Base-by-base conservation (phyloP, 1,140 invertebrate genomes). In the Apolygus lucorum region DNA sequence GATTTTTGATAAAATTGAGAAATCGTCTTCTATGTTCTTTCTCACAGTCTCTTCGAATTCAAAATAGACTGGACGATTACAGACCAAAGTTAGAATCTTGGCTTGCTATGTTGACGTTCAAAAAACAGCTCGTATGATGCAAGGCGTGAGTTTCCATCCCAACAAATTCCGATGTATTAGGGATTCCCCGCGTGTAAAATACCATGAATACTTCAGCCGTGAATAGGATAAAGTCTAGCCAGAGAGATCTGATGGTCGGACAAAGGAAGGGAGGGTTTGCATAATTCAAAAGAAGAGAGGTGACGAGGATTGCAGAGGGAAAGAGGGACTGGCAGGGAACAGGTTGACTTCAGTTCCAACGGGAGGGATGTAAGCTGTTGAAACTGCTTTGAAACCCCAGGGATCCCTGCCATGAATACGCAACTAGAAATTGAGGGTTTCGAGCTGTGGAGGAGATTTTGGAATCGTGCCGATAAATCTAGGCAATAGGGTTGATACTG, bases 241-340 rank as follows among this genome's bases (percentile, higher is more conserved):
- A 13, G 54, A 4, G 54, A 59, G 54, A 59, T 59, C 22, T 24
- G 54, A 59, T 24, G 54, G 54, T 59, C 22, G 54, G 54, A 59
- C 54, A 59, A 59, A 59, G 22, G 54, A 59, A 59, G 22, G 54
- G 22, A 24, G 54, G 54, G 54, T 24, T 59, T 59, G 54, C 54
- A 59, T 59, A 59, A 59, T 59, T 59, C 54, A 59, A 59, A 59
- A 59, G 54, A 59, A 59, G 54, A 17, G 54, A 59, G 54, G 54
- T 59, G 54, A 59, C 54, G 54, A 59, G 54, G 54, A 59, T 59
- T 59, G 54, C 54, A 59, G 22, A 21, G 54, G 54, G 22, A 24
- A 59, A 59, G 54, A 59, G 17, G 34, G 8, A 8, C 34, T 11
- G 34, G 11, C 11, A 59, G 54, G 54, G 22, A 59, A 21, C 11